A percentile compares a stretch with the other conserved stretches of the same genome.
Conservation (phyloP, 2,888 invertebrate species). For the Epistrophe grossulariae region DNA sequence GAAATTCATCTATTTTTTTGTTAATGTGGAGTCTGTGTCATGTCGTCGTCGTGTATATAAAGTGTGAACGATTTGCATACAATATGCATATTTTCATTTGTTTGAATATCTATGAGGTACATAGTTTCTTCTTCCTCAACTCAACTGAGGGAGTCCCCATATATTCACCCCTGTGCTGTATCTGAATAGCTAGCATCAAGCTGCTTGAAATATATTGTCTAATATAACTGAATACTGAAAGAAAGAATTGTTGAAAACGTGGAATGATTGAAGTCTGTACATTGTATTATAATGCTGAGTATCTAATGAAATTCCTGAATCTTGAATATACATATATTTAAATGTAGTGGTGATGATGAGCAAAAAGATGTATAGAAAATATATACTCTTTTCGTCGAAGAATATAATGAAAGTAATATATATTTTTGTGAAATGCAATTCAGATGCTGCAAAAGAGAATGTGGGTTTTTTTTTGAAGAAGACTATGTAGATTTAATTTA, state of each 20-base stretch:
- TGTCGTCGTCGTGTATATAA: constrained; percentile 15
- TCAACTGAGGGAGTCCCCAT: neutral
- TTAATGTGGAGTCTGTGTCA: neutral
- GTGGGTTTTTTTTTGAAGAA: neutral
- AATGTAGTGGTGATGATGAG: neutral
- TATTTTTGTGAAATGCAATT: constrained; percentile 13
- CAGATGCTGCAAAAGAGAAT: neutral
- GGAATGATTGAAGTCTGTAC: constrained; percentile 36
- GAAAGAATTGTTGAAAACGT: constrained; percentile 17
- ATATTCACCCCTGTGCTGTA: neutral
- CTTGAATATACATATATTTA: no score
- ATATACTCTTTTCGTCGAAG: neutral
- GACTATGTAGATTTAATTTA: neutral
- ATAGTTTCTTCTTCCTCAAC: neutral
- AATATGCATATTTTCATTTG: constrained; percentile 38
- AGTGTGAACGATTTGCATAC: constrained; percentile 60
- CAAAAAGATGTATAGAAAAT: neutral
- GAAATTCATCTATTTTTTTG: constrained; percentile 24
- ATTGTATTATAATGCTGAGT: neutral
- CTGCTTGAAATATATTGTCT: constrained; percentile 28
- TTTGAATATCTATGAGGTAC: constrained; percentile 2
- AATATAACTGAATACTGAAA: constrained; percentile 7
- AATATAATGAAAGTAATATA: constrained; percentile 1
- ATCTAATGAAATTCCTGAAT: constrained; percentile 27
- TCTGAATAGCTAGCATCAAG: neutral